A percentile compares a stretch with the other conserved stretches of the same genome.
Conservation (phyloP, 2,888 invertebrate genomes). For the Aspidiotus rigidus region DNA sequence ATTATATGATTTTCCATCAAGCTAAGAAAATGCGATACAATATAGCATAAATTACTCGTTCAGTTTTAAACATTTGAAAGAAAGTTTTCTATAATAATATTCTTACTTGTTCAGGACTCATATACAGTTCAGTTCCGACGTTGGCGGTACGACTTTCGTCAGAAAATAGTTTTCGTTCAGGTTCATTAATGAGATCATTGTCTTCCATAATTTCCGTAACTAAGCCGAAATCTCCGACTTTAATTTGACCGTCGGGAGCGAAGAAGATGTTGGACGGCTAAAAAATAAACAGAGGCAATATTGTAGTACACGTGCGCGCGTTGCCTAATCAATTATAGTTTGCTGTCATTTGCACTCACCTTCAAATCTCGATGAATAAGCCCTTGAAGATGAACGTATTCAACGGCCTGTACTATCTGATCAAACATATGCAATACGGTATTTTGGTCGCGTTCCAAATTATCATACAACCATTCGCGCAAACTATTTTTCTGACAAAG, state of each 20-base stretch:
- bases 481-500: slow-evolving; percentile 79
- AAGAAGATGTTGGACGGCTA: slow-evolving; percentile 88
- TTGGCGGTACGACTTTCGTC: slow-evolving; percentile 49
- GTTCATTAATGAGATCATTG: slow-evolving; percentile 37
- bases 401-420: slow-evolving; percentile 89
- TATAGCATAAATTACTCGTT: neutral
- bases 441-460: slow-evolving; percentile 43
- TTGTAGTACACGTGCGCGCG: slow-evolving; percentile 13
- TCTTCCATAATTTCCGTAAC: slow-evolving; percentile 73
- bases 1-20: slow-evolving; percentile 62
- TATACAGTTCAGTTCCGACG: slow-evolving; percentile 87
- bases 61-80: neutral
- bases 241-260: slow-evolving; percentile 77
- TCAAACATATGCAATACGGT: slow-evolving; percentile 63
- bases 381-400: slow-evolving; percentile 86
- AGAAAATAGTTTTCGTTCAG: slow-evolving; percentile 31
- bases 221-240: slow-evolving; percentile 97
- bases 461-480: slow-evolving; percentile 75
- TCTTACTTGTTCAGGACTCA: slow-evolving; percentile 88
- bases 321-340: slow-evolving; percentile 39
- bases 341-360: slow-evolving; percentile 46
- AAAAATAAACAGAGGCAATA: slow-evolving; percentile 37
- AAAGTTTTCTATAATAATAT: neutral
- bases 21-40: slow-evolving; percentile 39
- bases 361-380: slow-evolving; percentile 94